phyloP scores from a whole-genome alignment of 2,888 invertebrate genomes.

The Dendrolimus houi region DNA sequence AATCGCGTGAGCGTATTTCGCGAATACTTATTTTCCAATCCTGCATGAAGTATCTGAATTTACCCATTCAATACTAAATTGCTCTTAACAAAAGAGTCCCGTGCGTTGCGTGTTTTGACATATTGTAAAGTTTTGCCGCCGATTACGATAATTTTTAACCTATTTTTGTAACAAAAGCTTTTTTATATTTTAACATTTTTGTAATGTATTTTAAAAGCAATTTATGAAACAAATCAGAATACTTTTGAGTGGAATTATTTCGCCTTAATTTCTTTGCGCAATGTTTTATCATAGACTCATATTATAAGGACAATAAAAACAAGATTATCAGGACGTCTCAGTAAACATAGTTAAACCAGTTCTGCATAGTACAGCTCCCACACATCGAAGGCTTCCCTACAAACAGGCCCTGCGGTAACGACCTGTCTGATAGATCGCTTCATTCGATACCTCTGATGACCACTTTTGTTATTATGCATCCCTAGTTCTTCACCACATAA shows the following conservation, averaged over 20 bases:
- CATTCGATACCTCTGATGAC: slow-evolving; percentile 55
- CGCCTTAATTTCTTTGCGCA: neutral
- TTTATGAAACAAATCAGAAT: no score
- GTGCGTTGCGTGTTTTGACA: slow-evolving; percentile 46
- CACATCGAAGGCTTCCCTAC: slow-evolving; percentile 62
- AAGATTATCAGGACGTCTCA: slow-evolving; percentile 25
- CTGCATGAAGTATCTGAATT: neutral
- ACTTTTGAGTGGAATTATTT: neutral
- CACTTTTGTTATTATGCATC: slow-evolving; percentile 35
- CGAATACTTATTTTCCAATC: neutral
- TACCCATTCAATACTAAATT: slow-evolving; percentile 26
- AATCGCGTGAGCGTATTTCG: slow-evolving; percentile 27
- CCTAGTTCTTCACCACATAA: slow-evolving; percentile 26
- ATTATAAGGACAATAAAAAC: slow-evolving; percentile 30
- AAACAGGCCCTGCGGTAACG: slow-evolving; percentile 50
- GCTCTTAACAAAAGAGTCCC: slow-evolving; percentile 42
- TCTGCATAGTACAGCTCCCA: slow-evolving; percentile 54
- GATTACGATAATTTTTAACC: slow-evolving; percentile 14
- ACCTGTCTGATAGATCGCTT: slow-evolving; percentile 59
- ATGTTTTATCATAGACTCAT: slow-evolving; percentile 25
- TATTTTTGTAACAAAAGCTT: slow-evolving; percentile 33
- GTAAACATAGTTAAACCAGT: slow-evolving; percentile 58
- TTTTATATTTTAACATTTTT: neutral
- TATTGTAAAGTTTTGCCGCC: slow-evolving; percentile 40
- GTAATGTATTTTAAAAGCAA: neutral